Evolutionary conservation across 2,888 invertebrate genomes (phyloP).

Genomic region (Horisme vitalbata): DNA sequence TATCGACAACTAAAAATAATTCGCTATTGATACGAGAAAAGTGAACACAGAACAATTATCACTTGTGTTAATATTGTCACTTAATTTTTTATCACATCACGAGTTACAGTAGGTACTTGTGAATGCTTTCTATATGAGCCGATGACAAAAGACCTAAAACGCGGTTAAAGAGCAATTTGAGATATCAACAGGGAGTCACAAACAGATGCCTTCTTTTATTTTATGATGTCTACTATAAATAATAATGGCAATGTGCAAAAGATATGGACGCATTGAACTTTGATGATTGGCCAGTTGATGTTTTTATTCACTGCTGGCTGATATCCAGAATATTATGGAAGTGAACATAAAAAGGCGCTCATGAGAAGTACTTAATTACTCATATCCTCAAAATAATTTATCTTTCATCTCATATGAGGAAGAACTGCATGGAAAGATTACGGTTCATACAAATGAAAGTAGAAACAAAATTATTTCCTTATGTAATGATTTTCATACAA

Average conservation of each 20-base stretch:
- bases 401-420: no score
- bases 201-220: conserved; percentile 13
- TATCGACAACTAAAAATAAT: no score
- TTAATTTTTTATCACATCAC: no score
- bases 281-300: conserved; percentile 15
- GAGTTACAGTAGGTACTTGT: no score
- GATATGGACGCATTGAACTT: conserved; percentile 22
- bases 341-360: conserved; percentile 1
- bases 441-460: no score
- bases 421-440: no score
- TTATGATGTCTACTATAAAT: conserved; percentile 10
- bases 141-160: not conserved
- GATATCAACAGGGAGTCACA: conserved; percentile 11
- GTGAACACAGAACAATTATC: no score
- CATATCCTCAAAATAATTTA: not conserved
- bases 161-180: not conserved
- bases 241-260: conserved; percentile 17
- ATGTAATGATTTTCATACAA: conserved; percentile 3
- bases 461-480: no score
- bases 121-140: not conserved
- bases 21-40: no score
- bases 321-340: conserved; percentile 14
- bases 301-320: conserved; percentile 15
- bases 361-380: not conserved
- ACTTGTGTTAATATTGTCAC: no score